These are phyloP conservation scores for Sabatieria punctata DNA, from an alignment of 2,888 invertebrate species.

Conservation along the genomic window DNA sequence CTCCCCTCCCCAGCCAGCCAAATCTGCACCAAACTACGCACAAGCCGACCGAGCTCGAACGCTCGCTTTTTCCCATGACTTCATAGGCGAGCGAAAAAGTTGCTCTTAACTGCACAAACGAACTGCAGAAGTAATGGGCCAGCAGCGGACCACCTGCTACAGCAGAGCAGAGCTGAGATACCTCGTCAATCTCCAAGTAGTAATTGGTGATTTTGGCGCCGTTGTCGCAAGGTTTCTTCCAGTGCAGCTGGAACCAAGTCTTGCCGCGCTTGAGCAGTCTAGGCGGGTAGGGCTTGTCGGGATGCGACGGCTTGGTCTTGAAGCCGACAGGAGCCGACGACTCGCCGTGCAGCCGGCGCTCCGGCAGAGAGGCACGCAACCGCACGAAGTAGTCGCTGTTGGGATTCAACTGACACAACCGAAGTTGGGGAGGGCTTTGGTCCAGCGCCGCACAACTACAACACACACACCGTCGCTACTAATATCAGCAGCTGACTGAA, in stretches of 20 bases:
- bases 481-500: too few species aligned
- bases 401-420: slow-evolving; percentile 18
- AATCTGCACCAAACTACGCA: too few species aligned
- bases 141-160: too few species aligned
- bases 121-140: too few species aligned
- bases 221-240: slow-evolving; percentile 51
- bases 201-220: slow-evolving; percentile 60
- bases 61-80: too few species aligned
- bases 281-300: slow-evolving; percentile 10
- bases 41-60: too few species aligned
- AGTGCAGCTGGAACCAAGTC: slow-evolving; percentile 10
- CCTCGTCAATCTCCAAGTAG: slow-evolving; percentile 45
- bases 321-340: slow-evolving; percentile 12
- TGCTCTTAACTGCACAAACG: too few species aligned
- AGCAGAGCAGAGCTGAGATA: too few species aligned
- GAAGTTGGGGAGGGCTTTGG: slow-evolving; percentile 9
- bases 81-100: too few species aligned
- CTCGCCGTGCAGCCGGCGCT: slow-evolving; percentile 20
- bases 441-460: not conserved
- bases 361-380: slow-evolving; percentile 17
- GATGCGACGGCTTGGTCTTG: slow-evolving; percentile 8
- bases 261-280: slow-evolving; percentile 4
- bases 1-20: too few species aligned
- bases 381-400: slow-evolving; percentile 20
- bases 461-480: too few species aligned